Conservation (phyloP, 2,113 vertebrate genomes). For the human (Homo sapiens) region DNA sequence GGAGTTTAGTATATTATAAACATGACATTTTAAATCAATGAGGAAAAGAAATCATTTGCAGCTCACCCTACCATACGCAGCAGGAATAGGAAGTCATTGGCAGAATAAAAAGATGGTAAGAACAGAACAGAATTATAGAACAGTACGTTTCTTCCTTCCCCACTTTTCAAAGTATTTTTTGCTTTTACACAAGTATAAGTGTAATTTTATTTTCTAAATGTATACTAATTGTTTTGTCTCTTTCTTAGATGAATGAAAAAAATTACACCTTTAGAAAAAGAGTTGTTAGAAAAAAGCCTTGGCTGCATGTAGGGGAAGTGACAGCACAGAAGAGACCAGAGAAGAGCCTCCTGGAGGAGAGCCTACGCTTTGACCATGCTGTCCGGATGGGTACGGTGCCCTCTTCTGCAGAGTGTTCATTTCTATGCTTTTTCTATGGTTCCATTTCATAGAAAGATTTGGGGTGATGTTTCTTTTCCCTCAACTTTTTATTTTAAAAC, state of each 20-base stretch:
- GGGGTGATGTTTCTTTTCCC: too few species aligned
- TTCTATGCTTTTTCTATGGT: too few species aligned
- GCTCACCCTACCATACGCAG: neutral
- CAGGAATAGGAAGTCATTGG: neutral
- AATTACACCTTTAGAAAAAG: slow-evolving; percentile 91
- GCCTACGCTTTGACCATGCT: too few species aligned
- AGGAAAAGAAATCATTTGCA: neutral
- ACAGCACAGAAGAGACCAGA: slow-evolving; percentile 92
- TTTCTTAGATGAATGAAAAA: slow-evolving; percentile 79
- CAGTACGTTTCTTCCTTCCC: neutral
- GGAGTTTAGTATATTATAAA: neutral
- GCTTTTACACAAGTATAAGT: too few species aligned
- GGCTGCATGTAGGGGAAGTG: slow-evolving; percentile 94
- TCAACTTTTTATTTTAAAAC: too few species aligned
- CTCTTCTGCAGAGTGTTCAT: too few species aligned
- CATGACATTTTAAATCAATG: neutral
- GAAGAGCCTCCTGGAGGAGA: slow-evolving; percentile 85
- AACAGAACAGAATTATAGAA: neutral
- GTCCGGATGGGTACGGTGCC: too few species aligned
- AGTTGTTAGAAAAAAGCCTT: slow-evolving; percentile 80
- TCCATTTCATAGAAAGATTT: too few species aligned
- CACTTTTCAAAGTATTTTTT: too few species aligned
- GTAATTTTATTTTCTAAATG: too few species aligned
- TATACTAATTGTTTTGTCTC: too few species aligned
- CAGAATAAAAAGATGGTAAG: neutral